Percentiles rank a stretch among this genome's conserved stretches.
Conservation (phyloP, 2,113 vertebrate species). For the Acrocephalus kingi region DNA sequence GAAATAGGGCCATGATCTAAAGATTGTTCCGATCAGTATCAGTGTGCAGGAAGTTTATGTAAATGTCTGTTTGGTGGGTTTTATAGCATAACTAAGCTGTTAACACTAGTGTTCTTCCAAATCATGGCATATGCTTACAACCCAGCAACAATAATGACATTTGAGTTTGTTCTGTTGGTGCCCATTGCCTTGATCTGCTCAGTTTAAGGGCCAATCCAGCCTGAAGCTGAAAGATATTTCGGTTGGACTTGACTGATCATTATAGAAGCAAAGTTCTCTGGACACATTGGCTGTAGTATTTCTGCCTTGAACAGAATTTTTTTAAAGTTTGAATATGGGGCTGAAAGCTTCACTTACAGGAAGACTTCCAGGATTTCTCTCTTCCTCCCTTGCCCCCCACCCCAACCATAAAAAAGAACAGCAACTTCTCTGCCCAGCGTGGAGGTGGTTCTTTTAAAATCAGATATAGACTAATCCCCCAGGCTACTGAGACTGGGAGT, state of each 20-base stretch:
- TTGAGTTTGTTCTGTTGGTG: not conserved
- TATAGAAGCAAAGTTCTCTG: not conserved
- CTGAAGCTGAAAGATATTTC: not conserved
- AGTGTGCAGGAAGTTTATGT: not conserved
- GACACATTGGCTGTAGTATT: not conserved
- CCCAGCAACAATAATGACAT: not conserved
- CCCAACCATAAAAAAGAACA: not conserved
- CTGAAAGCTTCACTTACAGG: not conserved
- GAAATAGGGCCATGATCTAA: not conserved
- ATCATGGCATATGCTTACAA: not conserved
- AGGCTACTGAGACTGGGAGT: not conserved
- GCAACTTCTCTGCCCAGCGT: not conserved
- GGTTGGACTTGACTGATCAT: not conserved
- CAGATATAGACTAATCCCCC: not conserved
- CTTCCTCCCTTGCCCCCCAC: accelerated
- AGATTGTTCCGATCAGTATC: not conserved
- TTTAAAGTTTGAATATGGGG: not conserved
- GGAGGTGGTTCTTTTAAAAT: not conserved
- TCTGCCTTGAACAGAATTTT: not conserved
- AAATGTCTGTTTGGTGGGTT: not conserved
- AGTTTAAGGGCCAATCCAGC: not conserved
- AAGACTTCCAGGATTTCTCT: not conserved
- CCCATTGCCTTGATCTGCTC: not conserved
- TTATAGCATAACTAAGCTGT: not conserved
- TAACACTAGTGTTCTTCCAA: not conserved